Base-by-base conservation (phyloP, 2,113 vertebrate genomes). In the Tupaia chinensis region DNA sequence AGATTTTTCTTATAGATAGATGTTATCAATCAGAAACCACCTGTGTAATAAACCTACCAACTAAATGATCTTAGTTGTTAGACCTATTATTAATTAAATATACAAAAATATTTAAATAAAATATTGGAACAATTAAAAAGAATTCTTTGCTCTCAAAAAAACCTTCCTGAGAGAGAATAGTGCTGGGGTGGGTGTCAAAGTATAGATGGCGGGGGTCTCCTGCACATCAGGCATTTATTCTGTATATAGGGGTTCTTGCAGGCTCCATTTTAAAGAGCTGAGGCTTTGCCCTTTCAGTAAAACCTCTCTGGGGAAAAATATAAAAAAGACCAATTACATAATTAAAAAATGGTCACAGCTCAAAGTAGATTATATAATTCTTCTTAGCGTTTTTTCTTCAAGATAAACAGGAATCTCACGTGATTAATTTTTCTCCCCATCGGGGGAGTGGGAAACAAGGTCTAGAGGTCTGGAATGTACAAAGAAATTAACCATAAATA, bases 131-230 rank as follows among this genome's bases (percentile, higher is more conserved):
- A 82, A 87, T 77, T 65, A 77, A 66, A 86, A 81, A 81, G 15
- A 91, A 90, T 34, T 83, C 54, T 83, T 80, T 81, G 53, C 53
- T 83, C 22, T 4, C 78, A 91, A 80, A 44, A 96, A 96, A 93
- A 76, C 34, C 3, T 85, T 81, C 44, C 44, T 34, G 20, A 58
- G n/a, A 86, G 66, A 87, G 54, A 70, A 68, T 2, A 90, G 16
- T 13, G 17, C 22, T 29, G 11, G 15, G 22, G 27, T 34, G 20
- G 11, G 5, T 69, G 16, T 88, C 58, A 93, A 89, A 16, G 60
- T 3, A 85, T 68, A 6, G n/a, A 32, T 34, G 66, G 44, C 44
- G 44, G 17, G 32, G 17, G 7, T 79, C 22, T 83, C 17, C 60
- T 61, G 4, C 32, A 78, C 15, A n/a, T 10, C 65, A 74, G 23